Base-by-base conservation (phyloP, 2,113 vertebrate genomes). In the Eubucco bourcierii region DNA sequence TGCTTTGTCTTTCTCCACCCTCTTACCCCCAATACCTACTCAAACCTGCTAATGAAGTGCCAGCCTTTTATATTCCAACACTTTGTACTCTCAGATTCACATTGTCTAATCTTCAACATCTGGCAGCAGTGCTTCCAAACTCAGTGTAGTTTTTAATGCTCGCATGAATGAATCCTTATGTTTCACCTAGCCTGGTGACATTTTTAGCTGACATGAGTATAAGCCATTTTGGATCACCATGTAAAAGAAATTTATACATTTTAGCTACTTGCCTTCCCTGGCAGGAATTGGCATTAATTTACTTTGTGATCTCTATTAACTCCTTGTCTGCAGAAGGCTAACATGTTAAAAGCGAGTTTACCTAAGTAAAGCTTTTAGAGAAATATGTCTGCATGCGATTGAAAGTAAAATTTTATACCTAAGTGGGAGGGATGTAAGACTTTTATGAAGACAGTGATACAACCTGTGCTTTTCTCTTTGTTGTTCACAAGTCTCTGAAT, bases 191-290 rank as follows among this genome's bases (percentile, higher is more conserved):
- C 44, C 41, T 44, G 56, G 80, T 96, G 90, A 72, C 59, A 90
- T 90, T 92, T 92, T 92, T 71, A 67, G 92, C 87, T 95, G 86
- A 89, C 86, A 90, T 34, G 46, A 94, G 41, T 74, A 94, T 70
- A 92, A 88, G 93, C 87, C 90, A 59, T 74, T 94, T 90, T 79
- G 88, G 84, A 84, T 85, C 77, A 56, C 74, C 46, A 77, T 73
- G 75, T 41, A 88, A 90, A 91, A 75, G 34, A 27, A 91, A 91
- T 72, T 90, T 41, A 72, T 16, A 74, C 8, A 95, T 82, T 96
- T 95, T 90, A 93, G 93, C 56, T 90, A 77, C 87, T 95, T 91
- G 85, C 78, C 37, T 76, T 59, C 46, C 44, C 84, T 91, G 82
- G 82, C 68, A 93, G 34, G 52, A 93, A 88, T n/a, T 84, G 58